Base-by-base conservation (phyloP, 2,888 invertebrate species). In the Ennomos erosarius region DNA sequence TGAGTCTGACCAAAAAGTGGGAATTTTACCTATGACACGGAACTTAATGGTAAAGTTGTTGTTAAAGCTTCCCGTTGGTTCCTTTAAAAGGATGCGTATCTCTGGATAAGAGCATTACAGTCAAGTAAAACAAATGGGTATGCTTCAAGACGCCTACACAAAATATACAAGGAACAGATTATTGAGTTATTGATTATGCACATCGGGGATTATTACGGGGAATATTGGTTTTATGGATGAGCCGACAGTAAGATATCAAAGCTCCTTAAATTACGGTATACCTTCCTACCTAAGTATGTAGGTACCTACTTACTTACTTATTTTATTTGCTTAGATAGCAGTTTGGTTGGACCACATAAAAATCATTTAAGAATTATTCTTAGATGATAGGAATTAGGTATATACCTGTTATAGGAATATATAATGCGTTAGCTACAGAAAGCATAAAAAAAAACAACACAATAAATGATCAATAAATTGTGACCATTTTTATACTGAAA, bases 41-140 rank as follows among this genome's bases (percentile, higher is more conserved):
- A 42, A 13, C 40, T 37, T 37, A 10, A 54, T 11, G 9, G 39
- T n/a, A 13, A 9, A 40, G 11, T 10, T 10, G 35, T 36, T 16
- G 38, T 38, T 34, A 10, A 16, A 13, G 40, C 13, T 33, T 40
- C 44, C 42, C 11, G 42, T 11, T 33, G 70, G 68, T 72, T 68
- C 69, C 71, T 67, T 40, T 50, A 58, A 46, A 44, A 60, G 55
- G 51, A 60, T 42, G 75, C 74, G 69, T 76, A 70, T 74, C 69
- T 63, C 62, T 72, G 71, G 73, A 74, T 83, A 83, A 84, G 81
- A 77, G 82, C 75, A 82, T 86, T 83, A 81, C 75, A 76, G 76
- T 77, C 84, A 87, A 87, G 85, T 86, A 82, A 85, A 86, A 88
- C 87, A 87, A 88, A 88, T 87, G 85, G 76, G 76, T 72, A 68